Evolutionary conservation across 2,888 invertebrate genomes (phyloP).

Genomic region (Pyrgus malvae): DNA sequence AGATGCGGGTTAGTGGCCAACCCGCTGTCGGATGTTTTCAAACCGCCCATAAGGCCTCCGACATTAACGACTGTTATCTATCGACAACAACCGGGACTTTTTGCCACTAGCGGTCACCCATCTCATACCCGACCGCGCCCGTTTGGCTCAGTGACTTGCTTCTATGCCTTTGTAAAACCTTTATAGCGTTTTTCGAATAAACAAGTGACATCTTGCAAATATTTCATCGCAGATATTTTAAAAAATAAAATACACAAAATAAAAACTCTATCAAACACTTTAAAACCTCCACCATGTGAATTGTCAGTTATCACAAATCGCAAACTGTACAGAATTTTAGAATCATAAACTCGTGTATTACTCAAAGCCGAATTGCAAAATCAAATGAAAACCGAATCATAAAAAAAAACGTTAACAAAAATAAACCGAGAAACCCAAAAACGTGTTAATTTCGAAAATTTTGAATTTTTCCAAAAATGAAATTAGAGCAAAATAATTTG

Average conservation of each 20-base stretch:
- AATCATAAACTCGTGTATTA: conserved; percentile 4
- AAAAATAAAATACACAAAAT: conserved; percentile 12
- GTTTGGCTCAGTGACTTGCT: too few species aligned
- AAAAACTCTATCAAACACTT: conserved; percentile 1
- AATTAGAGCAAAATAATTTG: conserved; percentile 33
- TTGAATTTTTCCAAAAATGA: too few species aligned
- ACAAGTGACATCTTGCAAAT: conserved; percentile 18
- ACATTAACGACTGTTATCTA: too few species aligned
- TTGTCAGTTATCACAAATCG: conserved; percentile 10
- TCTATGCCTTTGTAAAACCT: too few species aligned
- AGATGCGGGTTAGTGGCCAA: too few species aligned
- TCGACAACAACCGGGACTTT: too few species aligned
- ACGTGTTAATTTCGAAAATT: conserved; percentile 35
- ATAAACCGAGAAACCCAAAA: conserved; percentile 32
- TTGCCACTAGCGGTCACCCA: too few species aligned
- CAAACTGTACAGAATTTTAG: not conserved
- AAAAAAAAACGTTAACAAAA: conserved; percentile 24
- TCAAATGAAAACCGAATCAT: conserved; percentile 23
- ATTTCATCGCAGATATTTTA: conserved; percentile 29
- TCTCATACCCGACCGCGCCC: too few species aligned
- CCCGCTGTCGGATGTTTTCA: too few species aligned
- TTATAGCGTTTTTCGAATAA: too few species aligned
- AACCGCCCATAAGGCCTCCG: too few species aligned
- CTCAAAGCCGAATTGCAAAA: conserved; percentile 24
- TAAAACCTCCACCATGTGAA: conserved; percentile 1